Evolutionary conservation across 2,888 invertebrate genomes (phyloP), one percentile per base, ranked within the genome.

Genomic region (Caenorhabditis sp.): DNA sequence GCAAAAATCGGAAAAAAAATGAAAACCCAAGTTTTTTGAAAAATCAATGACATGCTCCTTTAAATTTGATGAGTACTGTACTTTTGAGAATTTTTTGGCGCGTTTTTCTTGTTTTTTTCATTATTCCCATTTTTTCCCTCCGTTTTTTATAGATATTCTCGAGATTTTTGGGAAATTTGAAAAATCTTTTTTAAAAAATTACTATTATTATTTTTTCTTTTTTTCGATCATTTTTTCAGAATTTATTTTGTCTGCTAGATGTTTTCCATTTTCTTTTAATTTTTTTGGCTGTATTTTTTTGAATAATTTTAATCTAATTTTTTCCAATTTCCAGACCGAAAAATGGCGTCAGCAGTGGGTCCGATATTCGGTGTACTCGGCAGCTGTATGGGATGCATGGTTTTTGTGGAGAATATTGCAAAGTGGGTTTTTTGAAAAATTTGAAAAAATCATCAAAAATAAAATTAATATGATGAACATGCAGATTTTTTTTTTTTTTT

Each of bases 381-480:
- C 26, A 88, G 90, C 51, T 91, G 91, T 81, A 90, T 91, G 88
- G 89, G 89, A 32, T 91, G 92, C 61, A 91, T 91, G 91, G 79
- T 90, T n/a, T 85, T 88, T 50, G 90, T 91, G 15, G 91, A 91
- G 80, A 88, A 87, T 22, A 87, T 91, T 47, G 91, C 91, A 15
- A 91, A 90, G 91, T 91, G 40, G 76, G 86, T 69, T 56, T n/a
- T 35, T 44, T 32, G 22, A 6, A 47, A 47, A 47, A 47, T 40
- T 9, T 9, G 9, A 9, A 32, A 32, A 50, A 18, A 6, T 50
- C 18, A 18, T 18, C 15, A 50, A 50, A 50, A 50, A 44, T 37
- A 9, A 13, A 37, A 37, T 13, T 9, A 37, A n/a, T 44, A 6
- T 6, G 44, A 44, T n/a, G n/a, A 44, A 44, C n/a, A 11, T 44